Percentiles rank a stretch among this genome's conserved stretches.
These are phyloP conservation scores for Apocrypta bakeri DNA, from an alignment of 1,140 invertebrate genomes.

Conservation along the genomic window DNA sequence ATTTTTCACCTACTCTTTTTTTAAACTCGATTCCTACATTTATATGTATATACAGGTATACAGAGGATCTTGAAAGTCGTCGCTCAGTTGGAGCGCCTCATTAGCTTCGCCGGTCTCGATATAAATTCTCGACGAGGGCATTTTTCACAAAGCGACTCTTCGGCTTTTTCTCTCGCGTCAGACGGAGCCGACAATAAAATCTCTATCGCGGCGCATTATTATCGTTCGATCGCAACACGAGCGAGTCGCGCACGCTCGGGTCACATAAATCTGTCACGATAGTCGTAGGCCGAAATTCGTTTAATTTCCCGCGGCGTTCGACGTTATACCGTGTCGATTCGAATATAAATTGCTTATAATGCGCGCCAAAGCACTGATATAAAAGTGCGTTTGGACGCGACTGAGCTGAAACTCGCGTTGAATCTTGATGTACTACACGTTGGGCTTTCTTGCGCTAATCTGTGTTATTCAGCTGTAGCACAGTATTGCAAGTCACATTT, in stretches of 20 bases:
- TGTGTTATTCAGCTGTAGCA: too few species aligned
- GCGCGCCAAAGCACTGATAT: neutral
- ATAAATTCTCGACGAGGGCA: conserved; percentile 5
- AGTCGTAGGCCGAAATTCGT: conserved; percentile 39
- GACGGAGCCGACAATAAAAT: neutral
- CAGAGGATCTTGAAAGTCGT: too few species aligned
- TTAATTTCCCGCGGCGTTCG: conserved; percentile 28
- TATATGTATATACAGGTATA: too few species aligned
- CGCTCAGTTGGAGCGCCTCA: neutral
- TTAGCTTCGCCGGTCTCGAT: neutral
- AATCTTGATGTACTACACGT: neutral
- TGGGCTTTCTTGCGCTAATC: too few species aligned
- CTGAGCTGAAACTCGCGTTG: conserved; percentile 33
- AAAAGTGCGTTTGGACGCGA: conserved; percentile 31
- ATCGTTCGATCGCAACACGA: neutral
- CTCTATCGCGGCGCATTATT: conserved; percentile 27
- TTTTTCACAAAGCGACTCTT: neutral
- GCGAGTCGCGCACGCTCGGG: neutral
- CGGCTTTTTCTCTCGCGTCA: neutral
- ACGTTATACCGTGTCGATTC: conserved; percentile 24
- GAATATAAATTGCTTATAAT: conserved; percentile 46
- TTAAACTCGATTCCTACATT: neutral
- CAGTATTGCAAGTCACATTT: too few species aligned
- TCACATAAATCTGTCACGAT: conserved; percentile 32
- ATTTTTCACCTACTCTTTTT: neutral